Conservation (phyloP, 2,797 vertebrate genomes). For the Acanthiza pusilla region DNA sequence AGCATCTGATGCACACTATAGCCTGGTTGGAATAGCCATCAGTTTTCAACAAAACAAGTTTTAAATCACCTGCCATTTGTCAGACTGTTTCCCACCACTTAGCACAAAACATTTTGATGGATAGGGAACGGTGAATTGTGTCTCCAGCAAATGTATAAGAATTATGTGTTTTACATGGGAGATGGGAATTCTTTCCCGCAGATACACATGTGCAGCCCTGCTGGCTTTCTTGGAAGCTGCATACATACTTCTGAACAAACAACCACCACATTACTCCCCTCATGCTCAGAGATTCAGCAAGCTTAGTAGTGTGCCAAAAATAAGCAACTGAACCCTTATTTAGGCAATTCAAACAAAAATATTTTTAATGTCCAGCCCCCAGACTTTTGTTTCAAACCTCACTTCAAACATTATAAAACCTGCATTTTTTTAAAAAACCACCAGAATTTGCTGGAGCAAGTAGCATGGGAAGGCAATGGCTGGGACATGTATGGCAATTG, state of each 20-base stretch:
- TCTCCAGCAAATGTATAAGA: neutral
- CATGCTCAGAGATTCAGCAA: neutral
- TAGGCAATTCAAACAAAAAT: neutral
- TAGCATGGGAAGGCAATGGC: neutral
- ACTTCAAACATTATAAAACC: neutral
- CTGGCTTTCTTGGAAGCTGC: constrained; percentile 27
- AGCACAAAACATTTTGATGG: neutral
- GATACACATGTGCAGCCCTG: neutral
- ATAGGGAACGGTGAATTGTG: neutral
- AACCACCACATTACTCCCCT: neutral
- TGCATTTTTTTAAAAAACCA: neutral
- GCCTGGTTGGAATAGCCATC: neutral
- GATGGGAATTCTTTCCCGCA: neutral
- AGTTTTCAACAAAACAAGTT: neutral
- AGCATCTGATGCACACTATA: neutral
- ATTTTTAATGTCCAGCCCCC: neutral
- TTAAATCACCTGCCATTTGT: neutral
- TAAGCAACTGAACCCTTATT: neutral
- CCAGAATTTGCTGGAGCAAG: neutral
- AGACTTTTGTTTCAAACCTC: neutral
- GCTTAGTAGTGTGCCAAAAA: neutral
- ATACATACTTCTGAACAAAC: neutral
- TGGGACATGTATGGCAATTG: neutral
- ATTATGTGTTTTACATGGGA: neutral
- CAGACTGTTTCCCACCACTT: neutral